A percentile compares a stretch with the other conserved stretches of the same genome.
Evolutionary conservation across 2,797 vertebrate genomes (phyloP).

Genomic region (Gallirallus australis): DNA sequence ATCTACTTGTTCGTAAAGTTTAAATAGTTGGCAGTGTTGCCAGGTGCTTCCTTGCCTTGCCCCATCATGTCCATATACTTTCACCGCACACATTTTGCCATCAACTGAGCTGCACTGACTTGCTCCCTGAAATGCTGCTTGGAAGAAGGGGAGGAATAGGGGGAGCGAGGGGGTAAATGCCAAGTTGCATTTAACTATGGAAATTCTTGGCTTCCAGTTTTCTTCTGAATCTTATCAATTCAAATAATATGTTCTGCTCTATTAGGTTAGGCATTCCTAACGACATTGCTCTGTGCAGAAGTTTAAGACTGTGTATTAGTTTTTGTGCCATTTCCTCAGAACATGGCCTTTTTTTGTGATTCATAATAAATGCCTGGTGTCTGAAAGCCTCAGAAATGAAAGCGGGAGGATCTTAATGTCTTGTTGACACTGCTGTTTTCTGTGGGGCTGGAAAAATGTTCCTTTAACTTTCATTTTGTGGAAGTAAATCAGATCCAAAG

Average conservation of each 20-base stretch:
- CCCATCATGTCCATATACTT: neutral
- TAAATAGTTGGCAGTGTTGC: neutral
- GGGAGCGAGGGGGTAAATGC: neutral
- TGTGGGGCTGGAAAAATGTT: neutral
- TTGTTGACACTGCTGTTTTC: neutral
- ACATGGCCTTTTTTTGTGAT: neutral
- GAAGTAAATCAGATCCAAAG: conserved; percentile 12
- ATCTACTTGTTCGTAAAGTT: conserved; percentile 27
- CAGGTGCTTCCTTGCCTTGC: neutral
- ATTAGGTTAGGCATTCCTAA: neutral
- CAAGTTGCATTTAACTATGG: neutral
- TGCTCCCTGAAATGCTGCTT: neutral
- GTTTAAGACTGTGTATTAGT: neutral
- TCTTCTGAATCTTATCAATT: neutral
- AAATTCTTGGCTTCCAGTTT: conserved; percentile 1
- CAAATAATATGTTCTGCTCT: neutral
- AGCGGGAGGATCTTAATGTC: neutral
- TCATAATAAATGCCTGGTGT: conserved; percentile 8
- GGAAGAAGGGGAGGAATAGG: neutral
- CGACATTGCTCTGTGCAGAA: conserved; percentile 4
- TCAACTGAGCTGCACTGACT: neutral
- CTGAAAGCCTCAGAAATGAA: conserved; percentile 22
- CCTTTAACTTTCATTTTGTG: neutral
- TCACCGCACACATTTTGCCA: neutral
- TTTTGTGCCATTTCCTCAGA: conserved; percentile 40